phyloP scores from a whole-genome alignment of 2,888 invertebrate genomes.

The Andrena bicolor region DNA sequence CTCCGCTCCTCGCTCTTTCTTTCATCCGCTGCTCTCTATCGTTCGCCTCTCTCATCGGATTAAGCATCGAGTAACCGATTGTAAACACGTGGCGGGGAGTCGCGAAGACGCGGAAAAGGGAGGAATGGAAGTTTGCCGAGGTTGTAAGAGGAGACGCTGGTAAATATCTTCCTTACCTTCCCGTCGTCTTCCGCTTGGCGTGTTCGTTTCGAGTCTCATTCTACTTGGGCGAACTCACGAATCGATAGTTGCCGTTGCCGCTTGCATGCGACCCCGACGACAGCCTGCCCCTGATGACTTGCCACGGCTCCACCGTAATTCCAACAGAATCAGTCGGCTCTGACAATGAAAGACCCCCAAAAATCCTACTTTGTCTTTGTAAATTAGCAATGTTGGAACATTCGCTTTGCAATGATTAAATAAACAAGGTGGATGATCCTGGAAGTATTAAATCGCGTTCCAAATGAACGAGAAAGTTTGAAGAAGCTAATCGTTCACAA shows the following conservation, averaged over 20 bases:
- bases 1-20: constrained; percentile 15
- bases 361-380: neutral
- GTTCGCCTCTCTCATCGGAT: constrained; percentile 69
- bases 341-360: neutral
- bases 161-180: constrained; percentile 75
- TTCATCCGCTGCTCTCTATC: constrained; percentile 35
- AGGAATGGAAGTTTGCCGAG: constrained; percentile 77
- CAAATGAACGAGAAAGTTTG: neutral
- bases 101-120: constrained; percentile 65
- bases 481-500: too few species aligned
- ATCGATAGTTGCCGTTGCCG: constrained; percentile 45
- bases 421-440: too few species aligned
- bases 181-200: constrained; percentile 54
- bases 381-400: too few species aligned
- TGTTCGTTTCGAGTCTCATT: constrained; percentile 44
- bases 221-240: constrained; percentile 40
- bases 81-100: constrained; percentile 71
- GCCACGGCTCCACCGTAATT: neutral
- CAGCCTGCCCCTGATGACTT: constrained; percentile 6
- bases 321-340: neutral
- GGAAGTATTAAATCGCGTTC: neutral
- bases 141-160: constrained; percentile 77
- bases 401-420: too few species aligned
- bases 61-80: constrained; percentile 79
- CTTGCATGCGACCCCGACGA: constrained; percentile 12